Evolutionary conservation across 2,888 invertebrate genomes (phyloP).

Genomic region (Caenorhabditis sulstoni): DNA sequence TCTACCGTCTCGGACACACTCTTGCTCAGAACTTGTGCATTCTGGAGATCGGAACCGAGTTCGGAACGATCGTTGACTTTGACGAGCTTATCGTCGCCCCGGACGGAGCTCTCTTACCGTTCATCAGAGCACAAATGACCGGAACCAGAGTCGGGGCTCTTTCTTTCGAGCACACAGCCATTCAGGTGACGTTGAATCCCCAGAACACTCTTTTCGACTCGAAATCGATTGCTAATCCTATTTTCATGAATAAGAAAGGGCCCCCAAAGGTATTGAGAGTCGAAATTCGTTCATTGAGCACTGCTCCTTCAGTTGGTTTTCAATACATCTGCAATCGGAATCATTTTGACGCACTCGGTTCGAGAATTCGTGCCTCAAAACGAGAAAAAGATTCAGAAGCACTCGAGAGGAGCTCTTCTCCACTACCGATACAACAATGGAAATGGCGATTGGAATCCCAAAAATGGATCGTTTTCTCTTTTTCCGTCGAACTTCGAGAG

Average conservation of each 20-base stretch:
- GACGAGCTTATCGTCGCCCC: conserved; percentile 61
- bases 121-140: neutral
- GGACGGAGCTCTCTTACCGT: neutral
- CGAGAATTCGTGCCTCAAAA: conserved; percentile 10
- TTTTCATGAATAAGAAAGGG: neutral
- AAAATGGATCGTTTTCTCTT: neutral
- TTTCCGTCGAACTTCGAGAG: conserved; percentile 1
- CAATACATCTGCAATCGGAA: conserved; percentile 13
- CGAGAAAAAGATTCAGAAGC: neutral
- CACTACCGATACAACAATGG: conserved; percentile 38
- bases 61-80: conserved; percentile 60
- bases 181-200: neutral
- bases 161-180: conserved; percentile 4
- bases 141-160: neutral
- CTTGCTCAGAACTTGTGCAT: conserved; percentile 67
- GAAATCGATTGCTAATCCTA: conserved; percentile 2
- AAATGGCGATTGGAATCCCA: neutral
- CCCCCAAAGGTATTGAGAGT: conserved; percentile 19
- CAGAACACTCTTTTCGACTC: neutral
- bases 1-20: conserved; percentile 64
- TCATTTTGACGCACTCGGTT: conserved; percentile 34
- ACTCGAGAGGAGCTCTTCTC: conserved; percentile 10
- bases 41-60: conserved; percentile 38
- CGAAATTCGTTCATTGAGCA: neutral
- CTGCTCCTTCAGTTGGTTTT: conserved; percentile 26